Percentiles rank a stretch among this genome's conserved stretches.
These are phyloP conservation scores for Tridacna crocea DNA, from an alignment of 2,888 invertebrate species.

Conservation along the genomic window DNA sequence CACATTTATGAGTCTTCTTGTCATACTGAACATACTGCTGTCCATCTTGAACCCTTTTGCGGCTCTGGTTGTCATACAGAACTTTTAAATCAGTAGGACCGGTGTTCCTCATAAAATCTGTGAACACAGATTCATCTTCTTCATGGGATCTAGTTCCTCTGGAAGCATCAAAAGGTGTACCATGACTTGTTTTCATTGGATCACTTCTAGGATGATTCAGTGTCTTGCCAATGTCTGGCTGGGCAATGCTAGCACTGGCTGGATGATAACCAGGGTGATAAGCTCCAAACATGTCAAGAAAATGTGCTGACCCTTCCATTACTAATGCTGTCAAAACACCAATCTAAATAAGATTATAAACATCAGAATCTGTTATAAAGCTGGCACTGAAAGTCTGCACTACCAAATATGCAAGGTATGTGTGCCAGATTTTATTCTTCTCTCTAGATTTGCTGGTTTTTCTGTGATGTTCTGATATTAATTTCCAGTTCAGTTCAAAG, in stretches of 20 bases:
- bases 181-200: not conserved
- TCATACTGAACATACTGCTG: slow-evolving; percentile 17
- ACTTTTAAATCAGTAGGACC: slow-evolving; percentile 8
- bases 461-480: no score
- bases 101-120: slow-evolving; percentile 8
- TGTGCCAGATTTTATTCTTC: not conserved
- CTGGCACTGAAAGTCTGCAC: not conserved
- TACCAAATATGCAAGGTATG: not conserved
- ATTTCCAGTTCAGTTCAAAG: no score
- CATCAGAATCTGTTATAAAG: not conserved
- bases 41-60: not conserved
- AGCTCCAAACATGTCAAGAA: slow-evolving; percentile 19
- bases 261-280: not conserved
- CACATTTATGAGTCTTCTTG: slow-evolving; percentile 17
- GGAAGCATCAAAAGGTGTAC: not conserved
- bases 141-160: slow-evolving; percentile 8
- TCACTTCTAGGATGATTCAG: not conserved
- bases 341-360: not conserved
- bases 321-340: not conserved
- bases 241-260: not conserved
- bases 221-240: not conserved
- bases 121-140: slow-evolving; percentile 17
- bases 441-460: not conserved
- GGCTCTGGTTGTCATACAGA: slow-evolving; percentile 4
- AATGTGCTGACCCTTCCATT: slow-evolving; percentile 13